Evolutionary conservation across 2,888 invertebrate genomes (phyloP), one percentile per base, ranked within the genome.

Genomic region (Agrypnus murinus): DNA sequence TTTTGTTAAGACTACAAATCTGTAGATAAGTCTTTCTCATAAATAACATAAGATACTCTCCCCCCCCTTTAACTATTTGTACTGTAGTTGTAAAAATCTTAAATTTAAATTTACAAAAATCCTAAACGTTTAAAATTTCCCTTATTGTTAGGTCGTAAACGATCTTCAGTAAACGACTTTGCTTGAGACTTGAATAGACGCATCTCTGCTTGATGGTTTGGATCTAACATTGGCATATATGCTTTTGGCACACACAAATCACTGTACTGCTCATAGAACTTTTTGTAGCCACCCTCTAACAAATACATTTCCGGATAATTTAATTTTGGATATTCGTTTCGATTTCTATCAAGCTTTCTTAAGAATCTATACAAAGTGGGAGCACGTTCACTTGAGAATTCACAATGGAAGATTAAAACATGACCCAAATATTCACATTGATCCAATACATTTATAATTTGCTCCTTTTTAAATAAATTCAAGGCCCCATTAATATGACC

Each of bases 321-420:
- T 0, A 98, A 87, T 0, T 90, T 87, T 0, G 99, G 99, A 85
- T 98, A 98, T 72, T 89, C 88, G 59, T 92, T 92, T 71, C 89
- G 86, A n/a, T 90, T 91, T 0, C 98, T 90, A 85, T 99, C 98
- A 25, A 91, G 86, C 53, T 92, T 92, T 3, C 98, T 91, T 64
- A 98, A 87, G 84, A 92, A 95, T 2, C 97, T 91, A 40, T 92
- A 97, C 92, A 99, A 87, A 78, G 92, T 94, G 0, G 99, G 99
- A 1, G 97, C 99, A 64, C 99, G 89, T 86, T 98, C 96, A 65
- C 96, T 93, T 0, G 98, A 98, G 87, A 98, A 99, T 86, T 99
- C 99, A 86, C 99, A 99, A 84, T 99, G 99, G 86, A 99, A 98
- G 53, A 99, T 92, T 46, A 99, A 87, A 53, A 98, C 92, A 74